A percentile compares a stretch with the other conserved stretches of the same genome.
phyloP scores from a whole-genome alignment of 2,113 vertebrate genomes.

The Hylia prasina region DNA sequence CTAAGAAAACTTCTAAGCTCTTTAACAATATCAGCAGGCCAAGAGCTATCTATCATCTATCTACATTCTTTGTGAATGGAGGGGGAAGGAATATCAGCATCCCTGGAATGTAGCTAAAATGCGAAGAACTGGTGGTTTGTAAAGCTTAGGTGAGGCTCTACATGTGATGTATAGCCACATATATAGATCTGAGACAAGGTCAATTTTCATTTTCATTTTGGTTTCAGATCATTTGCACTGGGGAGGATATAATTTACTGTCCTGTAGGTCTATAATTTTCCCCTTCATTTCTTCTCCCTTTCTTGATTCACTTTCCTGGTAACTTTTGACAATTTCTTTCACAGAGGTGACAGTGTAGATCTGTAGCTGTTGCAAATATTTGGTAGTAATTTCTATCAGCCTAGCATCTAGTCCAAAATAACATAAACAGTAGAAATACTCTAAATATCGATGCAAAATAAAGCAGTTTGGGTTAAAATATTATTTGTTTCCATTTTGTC shows the following conservation, averaged over 20 bases:
- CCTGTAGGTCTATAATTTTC: not conserved
- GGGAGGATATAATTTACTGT: not conserved
- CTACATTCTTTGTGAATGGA: not conserved
- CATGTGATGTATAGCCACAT: not conserved
- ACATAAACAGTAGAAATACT: not conserved
- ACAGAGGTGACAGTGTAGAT: not conserved
- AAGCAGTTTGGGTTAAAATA: not conserved
- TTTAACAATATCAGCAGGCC: not conserved
- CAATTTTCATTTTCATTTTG: constrained; percentile 15
- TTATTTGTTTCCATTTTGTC: not conserved
- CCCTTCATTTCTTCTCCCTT: not conserved
- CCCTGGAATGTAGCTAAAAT: not conserved
- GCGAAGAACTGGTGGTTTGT: not conserved
- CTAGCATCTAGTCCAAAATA: not conserved
- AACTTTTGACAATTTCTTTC: not conserved
- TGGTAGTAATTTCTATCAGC: not conserved
- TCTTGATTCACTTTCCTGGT: not conserved
- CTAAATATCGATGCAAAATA: not conserved
- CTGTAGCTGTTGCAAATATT: not conserved
- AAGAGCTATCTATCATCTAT: not conserved
- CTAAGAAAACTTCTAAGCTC: not conserved
- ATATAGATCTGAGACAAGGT: not conserved
- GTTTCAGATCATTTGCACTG: constrained; percentile 11
- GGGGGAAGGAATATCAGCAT: not conserved
- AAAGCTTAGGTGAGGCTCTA: not conserved